phyloP scores from a whole-genome alignment of 2,113 vertebrate species.

The Nyctereutes procyonoides region DNA sequence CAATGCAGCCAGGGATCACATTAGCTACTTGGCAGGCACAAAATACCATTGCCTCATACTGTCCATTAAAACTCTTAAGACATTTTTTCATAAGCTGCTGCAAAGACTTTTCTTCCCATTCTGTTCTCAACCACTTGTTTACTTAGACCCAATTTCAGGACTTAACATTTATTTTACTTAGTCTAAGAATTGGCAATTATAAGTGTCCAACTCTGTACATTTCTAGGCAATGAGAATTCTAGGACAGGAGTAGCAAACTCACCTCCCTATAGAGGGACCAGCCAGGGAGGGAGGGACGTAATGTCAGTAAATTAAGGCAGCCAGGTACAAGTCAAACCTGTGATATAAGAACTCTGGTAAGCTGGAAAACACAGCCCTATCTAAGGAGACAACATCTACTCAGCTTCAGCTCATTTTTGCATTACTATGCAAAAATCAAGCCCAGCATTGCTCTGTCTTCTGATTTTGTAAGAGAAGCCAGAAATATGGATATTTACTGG shows the following conservation, averaged over 20 bases:
- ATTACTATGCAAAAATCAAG: not conserved
- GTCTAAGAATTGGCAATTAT: not conserved
- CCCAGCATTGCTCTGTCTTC: not conserved
- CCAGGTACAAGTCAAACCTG: not conserved
- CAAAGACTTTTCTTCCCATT: conserved; percentile 12
- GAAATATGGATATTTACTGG: conserved; percentile 56
- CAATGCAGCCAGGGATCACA: not conserved
- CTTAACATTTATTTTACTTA: conserved; percentile 27
- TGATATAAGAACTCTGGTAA: not conserved
- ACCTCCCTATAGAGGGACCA: not conserved
- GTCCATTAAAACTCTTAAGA: conserved; percentile 6
- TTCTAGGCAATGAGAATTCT: not conserved
- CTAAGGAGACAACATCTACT: not conserved
- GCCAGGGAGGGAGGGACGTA: not conserved
- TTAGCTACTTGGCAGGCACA: conserved; percentile 50
- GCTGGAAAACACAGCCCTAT: not conserved
- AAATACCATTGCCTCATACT: conserved; percentile 50
- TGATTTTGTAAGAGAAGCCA: conserved; percentile 40
- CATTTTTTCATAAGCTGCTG: not conserved
- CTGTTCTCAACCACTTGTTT: conserved; percentile 39
- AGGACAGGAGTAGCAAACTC: not conserved
- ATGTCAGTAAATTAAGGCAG: not conserved
- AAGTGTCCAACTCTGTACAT: not conserved
- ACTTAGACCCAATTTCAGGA: not conserved
- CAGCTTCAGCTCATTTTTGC: not conserved